These are phyloP conservation scores for Troilus luridus DNA, from an alignment of 2,888 invertebrate species.

Conservation along the genomic window DNA sequence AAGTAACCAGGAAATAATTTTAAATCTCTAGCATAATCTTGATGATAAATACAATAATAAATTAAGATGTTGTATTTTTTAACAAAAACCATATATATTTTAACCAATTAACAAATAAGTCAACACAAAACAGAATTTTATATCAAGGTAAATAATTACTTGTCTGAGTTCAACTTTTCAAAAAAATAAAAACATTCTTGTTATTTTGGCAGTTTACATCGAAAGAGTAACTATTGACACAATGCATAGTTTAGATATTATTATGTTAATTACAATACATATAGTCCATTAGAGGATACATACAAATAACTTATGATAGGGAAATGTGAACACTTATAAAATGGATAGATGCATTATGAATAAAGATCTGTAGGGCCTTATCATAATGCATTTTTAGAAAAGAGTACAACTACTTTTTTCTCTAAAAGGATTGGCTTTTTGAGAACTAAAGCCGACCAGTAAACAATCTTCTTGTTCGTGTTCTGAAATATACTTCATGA, in stretches of 20 bases:
- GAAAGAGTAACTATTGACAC: not conserved
- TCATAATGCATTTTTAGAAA: constrained; percentile 73
- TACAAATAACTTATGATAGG: constrained; percentile 2
- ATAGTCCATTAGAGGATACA: not conserved
- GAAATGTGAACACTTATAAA: not conserved
- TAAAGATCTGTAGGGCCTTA: not conserved
- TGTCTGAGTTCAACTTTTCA: not conserved
- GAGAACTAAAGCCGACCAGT: constrained; percentile 92
- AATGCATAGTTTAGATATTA: not conserved
- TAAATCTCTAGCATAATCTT: not conserved
- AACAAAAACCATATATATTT: not conserved
- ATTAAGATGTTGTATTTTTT: not conserved
- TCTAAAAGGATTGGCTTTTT: constrained; percentile 95
- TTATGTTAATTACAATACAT: not conserved
- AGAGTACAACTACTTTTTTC: constrained; percentile 92
- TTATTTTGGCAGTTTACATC: not conserved
- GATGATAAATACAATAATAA: not conserved
- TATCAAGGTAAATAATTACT: not conserved
- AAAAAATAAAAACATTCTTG: not conserved
- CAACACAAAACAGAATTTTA: not conserved
- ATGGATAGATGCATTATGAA: not conserved
- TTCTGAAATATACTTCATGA: constrained; percentile 90
- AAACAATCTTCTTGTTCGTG: constrained; percentile 95
- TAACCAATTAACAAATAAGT: not conserved
- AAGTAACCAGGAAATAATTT: not conserved